Conservation (phyloP, 2,888 invertebrate genomes). For the Tetanocera ferruginea region DNA sequence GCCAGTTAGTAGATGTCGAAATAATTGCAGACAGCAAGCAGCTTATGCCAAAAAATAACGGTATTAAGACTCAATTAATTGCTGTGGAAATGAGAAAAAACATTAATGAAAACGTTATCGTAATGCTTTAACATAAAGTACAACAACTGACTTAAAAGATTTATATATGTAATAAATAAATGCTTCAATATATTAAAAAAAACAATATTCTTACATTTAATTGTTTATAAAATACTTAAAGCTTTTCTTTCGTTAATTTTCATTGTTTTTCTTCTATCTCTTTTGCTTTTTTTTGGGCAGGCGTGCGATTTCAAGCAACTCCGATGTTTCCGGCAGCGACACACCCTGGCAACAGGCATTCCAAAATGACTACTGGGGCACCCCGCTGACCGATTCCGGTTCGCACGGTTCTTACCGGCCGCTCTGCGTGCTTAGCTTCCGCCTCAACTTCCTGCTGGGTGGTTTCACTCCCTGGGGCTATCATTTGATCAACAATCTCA, state of each 20-base stretch:
- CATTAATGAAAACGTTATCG: no score
- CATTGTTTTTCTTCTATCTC: no score
- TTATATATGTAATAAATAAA: no score
- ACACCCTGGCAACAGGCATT: constrained; percentile 87
- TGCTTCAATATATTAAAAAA: no score
- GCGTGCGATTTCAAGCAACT: constrained; percentile 95
- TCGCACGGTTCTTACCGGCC: constrained; percentile 98
- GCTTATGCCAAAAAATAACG: background rate
- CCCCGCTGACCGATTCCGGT: constrained; percentile 90
- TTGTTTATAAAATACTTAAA: no score
- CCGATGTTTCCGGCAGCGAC: constrained; percentile 84
- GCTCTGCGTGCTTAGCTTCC: constrained; percentile 88
- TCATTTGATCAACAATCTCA: constrained; percentile 86
- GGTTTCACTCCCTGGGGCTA: constrained; percentile 86
- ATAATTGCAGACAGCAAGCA: background rate
- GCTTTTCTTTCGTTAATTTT: background rate
- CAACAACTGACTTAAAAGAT: no score
- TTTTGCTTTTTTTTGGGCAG: constrained; percentile 74
- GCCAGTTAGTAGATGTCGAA: background rate
- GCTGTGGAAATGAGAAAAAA: no score
- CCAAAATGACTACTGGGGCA: constrained; percentile 98
- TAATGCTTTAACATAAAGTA: no score
- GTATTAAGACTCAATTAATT: background rate
- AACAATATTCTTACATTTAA: no score
- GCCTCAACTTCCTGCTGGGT: constrained; percentile 84